Base-by-base conservation (phyloP, 2,888 invertebrate genomes). In the Drosophila atroscutellata region DNA sequence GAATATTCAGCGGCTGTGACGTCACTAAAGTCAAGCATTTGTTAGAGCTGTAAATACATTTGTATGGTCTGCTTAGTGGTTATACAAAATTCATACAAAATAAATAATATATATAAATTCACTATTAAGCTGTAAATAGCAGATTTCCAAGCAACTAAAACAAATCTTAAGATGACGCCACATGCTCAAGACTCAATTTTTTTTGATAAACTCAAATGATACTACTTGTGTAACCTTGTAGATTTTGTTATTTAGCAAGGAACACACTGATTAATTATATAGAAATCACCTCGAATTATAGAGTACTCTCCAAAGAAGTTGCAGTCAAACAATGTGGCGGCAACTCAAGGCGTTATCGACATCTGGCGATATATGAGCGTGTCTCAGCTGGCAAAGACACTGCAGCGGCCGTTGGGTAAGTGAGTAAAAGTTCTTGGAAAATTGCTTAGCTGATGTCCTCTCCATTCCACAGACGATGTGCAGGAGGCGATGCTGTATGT, bases 291-390 rank as follows among this genome's bases (percentile, higher is more conserved):
- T 15, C 93, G 93, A 87, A 93, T 95, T 15, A 94, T 95, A 68
- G 94, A 95, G 91, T 96, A 95, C 90, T 92, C 92, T 2, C 92
- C 92, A 0, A 93, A 93, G 61, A 93, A 93, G 69, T 54, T 80
- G 30, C 83, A 88, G 49, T 66, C 89, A 8, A 47, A 58, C 26
- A 77, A 69, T 75, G 58, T 61, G 80, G 69, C 51, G 5, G 15
- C 67, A 13, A 72, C 81, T 0, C 55, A 72, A 5, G 69, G 72
- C 18, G 67, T 77, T 26, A 57, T 15, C 6, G 95, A 95, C 55
- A 94, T 98, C 73, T 97, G 97, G 97, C 93, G 95, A 52, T 95
- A 96, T 86, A 98, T 98, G 95, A 97, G 97, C 0, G 95, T 98
- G 0, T 90, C 92, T 32, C 96, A 98, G 85, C 92, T 98, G 63